Percentiles rank a stretch among this genome's conserved stretches.
Conservation (phyloP, 2,888 invertebrate genomes). For the Callyntrura guangdongensis region DNA sequence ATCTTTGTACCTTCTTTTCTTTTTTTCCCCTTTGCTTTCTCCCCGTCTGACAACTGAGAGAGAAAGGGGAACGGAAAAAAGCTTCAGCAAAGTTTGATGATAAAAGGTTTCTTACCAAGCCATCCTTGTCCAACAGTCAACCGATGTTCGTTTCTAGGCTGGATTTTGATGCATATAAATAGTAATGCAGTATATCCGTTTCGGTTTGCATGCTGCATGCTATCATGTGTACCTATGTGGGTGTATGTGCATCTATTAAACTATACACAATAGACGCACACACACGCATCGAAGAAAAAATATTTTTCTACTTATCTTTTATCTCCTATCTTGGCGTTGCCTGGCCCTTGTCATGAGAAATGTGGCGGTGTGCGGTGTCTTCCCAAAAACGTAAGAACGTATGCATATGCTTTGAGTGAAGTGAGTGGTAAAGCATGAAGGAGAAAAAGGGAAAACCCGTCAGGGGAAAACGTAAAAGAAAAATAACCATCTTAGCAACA, state of each 20-base stretch:
- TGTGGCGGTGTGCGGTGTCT: constrained; percentile 31
- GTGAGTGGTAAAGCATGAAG: neutral
- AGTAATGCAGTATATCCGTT: no score
- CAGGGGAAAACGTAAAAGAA: constrained; percentile 53
- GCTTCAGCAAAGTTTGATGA: constrained; percentile 50
- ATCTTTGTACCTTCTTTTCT: neutral
- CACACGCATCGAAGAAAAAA: constrained; percentile 30
- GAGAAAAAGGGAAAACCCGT: constrained; percentile 47
- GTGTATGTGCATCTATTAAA: constrained; percentile 6
- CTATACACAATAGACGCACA: neutral
- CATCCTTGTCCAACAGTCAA: constrained; percentile 13
- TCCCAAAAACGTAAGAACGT: neutral
- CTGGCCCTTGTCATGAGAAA: constrained; percentile 41
- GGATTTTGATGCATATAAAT: neutral
- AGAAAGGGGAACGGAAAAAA: constrained; percentile 37
- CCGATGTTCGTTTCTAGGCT: neutral
- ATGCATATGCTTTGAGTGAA: constrained; percentile 35
- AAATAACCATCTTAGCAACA: constrained; percentile 71
- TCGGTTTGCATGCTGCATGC: no score
- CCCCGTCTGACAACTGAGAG: constrained; percentile 27
- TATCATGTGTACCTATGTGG: neutral
- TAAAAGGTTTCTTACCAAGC: constrained; percentile 48
- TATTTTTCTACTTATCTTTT: constrained; percentile 47
- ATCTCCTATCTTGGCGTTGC: constrained; percentile 40
- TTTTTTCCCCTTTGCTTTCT: neutral